Conservation (phyloP, 2,888 invertebrate genomes). For the Endotricha flammealis region DNA sequence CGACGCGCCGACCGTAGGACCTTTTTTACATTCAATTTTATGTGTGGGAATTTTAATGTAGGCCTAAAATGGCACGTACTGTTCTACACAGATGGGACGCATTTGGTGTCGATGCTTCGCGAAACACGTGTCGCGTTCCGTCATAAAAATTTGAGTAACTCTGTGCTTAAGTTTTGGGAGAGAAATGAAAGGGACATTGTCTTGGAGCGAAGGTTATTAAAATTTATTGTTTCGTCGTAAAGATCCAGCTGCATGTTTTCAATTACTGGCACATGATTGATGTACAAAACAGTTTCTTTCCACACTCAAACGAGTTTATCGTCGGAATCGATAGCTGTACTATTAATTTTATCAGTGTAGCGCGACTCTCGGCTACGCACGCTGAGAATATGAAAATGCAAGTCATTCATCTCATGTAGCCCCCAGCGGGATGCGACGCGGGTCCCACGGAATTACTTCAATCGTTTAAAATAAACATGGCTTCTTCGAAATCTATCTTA, state of each 20-base stretch:
- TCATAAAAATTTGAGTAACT: conserved; percentile 43
- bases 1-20: conserved; percentile 53
- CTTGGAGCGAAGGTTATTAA: conserved; percentile 26
- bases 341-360: conserved; percentile 62
- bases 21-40: conserved; percentile 70
- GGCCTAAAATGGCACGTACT: conserved; percentile 71
- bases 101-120: conserved; percentile 58
- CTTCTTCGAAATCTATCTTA: conserved; percentile 51
- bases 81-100: conserved; percentile 62
- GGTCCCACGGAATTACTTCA: conserved; percentile 56
- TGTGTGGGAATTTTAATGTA: conserved; percentile 76
- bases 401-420: conserved; percentile 61
- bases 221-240: conserved; percentile 48
- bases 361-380: conserved; percentile 35
- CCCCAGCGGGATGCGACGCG: conserved; percentile 32
- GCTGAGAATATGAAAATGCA: conserved; percentile 48
- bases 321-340: conserved; percentile 55
- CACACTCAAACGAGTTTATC: conserved; percentile 64
- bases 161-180: conserved; percentile 22
- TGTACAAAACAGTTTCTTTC: conserved; percentile 51
- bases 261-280: conserved; percentile 63
- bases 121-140: conserved; percentile 58
- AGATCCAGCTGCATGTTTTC: conserved; percentile 59
- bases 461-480: conserved; percentile 67
- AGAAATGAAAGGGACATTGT: conserved; percentile 30